Base-by-base conservation (phyloP, 2,888 invertebrate genomes). In the Cyclophora punctaria region DNA sequence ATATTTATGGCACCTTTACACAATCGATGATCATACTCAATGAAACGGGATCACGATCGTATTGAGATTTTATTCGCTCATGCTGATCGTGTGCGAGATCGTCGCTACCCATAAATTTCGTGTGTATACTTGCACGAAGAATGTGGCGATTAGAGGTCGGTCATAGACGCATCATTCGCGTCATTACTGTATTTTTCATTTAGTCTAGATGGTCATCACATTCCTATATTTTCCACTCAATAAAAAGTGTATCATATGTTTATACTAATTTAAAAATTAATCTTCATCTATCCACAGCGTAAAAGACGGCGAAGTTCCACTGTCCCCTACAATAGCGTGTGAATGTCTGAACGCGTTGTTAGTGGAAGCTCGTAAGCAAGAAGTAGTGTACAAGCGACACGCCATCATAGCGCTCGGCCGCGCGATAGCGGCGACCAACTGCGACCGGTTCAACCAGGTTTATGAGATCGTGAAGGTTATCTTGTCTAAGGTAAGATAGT, bases 321-420 rank as follows among this genome's bases (percentile, higher is more conserved):
- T 86, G 53, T 90, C 67, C 54, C 69, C 69, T n/a, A 67, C 62
- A 5, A 66, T 79, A 53, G 69, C 76, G 0, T 67, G 77, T 5
- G 78, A 81, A 50, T 89, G 93, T 45, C 86, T 95, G n/a, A 92
- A 93, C 57, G 91, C 92, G 2, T 83, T 96, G 7, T 84, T 96
- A 64, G 91, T 91, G 62, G 97, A 97, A 81, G 93, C 95, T 57
- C 91, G 92, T 54, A 97, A 96, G 69, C 94, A 95, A 51, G 94
- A 95, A 66, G 89, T 93, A 47, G 89, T 87, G 42, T 96, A 97
- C 86, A 93, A 95, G 67, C 90, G 91, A 3, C 90, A 92, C 71
- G 95, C 95, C 0, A 75, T 97, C 48, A 80, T 90, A 45, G 92
- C 95, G 43, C 84, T 95, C 41, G 95, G 94, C 0, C 91, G 92